Evolutionary conservation across 2,888 invertebrate species (phyloP), one percentile per base, ranked within the genome.

Genomic region (Hirtodrosophila histrioides): DNA sequence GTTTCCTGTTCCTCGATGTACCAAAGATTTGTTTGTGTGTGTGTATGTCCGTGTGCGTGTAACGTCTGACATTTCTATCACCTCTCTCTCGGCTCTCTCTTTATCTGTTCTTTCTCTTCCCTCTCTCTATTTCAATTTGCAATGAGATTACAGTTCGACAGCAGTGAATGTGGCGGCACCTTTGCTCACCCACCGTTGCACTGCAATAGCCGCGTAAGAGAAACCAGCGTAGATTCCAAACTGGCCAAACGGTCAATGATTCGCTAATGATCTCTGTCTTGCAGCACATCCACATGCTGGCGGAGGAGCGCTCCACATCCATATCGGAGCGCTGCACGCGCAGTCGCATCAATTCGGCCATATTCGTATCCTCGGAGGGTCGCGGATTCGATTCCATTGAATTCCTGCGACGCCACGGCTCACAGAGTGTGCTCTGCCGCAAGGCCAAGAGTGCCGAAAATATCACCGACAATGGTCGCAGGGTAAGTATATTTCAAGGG

Each of bases 281-380:
- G 36, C 93, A 95, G 95, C 95, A 95, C 91, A 94, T 94, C 93
- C 95, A 95, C 90, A 93, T 93, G 91, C 94, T 95, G 93, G 94
- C 94, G 83, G 95, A 94, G 90, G 94, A 94, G 56, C 94, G 93
- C 74, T 94, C 94, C 88, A 92, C 94, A 84, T 94, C 94, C 92
- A 94, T 93, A 87, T 94, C 93, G 88, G 94, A 93, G 90, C 93
- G 92, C 53, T 92, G 91, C 90, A 93, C 93, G 76, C 93, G 96
- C 72, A 95, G 96, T 69, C 94, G 96, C 57, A 95, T 96, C 89
- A 97, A 96, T 91, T 96, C 96, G 65, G 97, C 96, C 79, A 96
- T 96, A 88, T 96, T 96, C 91, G 95, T 96, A 66, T 95, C 95
- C 53, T 94, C 95, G 72, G 95, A 95, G 84, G 95, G 95, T 0